Conservation (phyloP, 2,797 vertebrate species). For the Artibeus lituratus region DNA sequence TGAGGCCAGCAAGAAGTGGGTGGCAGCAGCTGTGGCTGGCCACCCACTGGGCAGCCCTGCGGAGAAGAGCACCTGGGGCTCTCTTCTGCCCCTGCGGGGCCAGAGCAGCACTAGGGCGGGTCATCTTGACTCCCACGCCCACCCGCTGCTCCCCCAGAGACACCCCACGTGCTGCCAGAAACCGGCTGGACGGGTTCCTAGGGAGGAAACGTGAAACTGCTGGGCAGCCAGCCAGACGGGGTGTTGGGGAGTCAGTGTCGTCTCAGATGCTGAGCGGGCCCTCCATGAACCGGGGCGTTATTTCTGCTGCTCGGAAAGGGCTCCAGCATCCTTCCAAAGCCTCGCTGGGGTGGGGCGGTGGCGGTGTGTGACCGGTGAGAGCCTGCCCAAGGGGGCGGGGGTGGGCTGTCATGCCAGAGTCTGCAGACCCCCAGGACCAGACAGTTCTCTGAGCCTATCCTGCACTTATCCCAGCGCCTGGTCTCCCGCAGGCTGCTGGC, state of each 20-base stretch:
- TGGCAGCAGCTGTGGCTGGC: background rate
- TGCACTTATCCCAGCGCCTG: too few species aligned
- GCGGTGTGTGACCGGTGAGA: too few species aligned
- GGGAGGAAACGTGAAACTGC: background rate
- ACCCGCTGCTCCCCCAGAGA: rapidly evolving
- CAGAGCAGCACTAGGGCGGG: rapidly evolving
- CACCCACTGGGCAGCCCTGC: rapidly evolving
- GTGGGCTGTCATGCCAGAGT: too few species aligned
- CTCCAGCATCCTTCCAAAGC: background rate
- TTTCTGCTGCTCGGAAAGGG: background rate
- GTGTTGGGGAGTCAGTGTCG: rapidly evolving
- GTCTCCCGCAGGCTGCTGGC: too few species aligned
- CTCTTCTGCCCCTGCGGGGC: rapidly evolving
- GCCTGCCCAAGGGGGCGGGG: rapidly evolving
- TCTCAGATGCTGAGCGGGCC: background rate
- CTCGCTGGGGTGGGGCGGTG: background rate
- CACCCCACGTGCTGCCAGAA: background rate
- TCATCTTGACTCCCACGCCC: background rate
- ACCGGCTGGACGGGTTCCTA: rapidly evolving
- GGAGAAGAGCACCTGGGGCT: rapidly evolving
- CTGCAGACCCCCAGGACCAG: too few species aligned
- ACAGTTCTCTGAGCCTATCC: too few species aligned
- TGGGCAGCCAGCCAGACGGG: background rate
- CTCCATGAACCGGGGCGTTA: rapidly evolving
- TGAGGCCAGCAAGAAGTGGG: background rate